Percentiles rank a stretch among this genome's conserved stretches.
These are phyloP conservation scores for Hipposideros larvatus DNA, from an alignment of 2,797 vertebrate genomes.

Conservation along the genomic window DNA sequence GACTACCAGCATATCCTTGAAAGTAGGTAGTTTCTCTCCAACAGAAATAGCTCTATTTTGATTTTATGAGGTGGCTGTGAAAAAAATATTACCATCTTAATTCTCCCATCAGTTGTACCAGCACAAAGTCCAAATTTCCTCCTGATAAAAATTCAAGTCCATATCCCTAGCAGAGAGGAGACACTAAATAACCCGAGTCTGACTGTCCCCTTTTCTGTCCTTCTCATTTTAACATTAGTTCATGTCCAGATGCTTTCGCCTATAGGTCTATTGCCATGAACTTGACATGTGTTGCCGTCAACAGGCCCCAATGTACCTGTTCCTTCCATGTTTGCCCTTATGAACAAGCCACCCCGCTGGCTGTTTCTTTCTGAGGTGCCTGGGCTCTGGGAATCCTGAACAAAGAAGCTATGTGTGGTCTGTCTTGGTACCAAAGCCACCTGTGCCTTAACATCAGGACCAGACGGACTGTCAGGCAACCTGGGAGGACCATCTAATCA, in stretches of 20 bases:
- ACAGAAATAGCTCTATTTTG: background rate
- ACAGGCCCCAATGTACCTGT: background rate
- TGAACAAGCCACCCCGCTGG: background rate
- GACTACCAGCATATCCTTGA: background rate
- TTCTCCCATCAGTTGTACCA: background rate
- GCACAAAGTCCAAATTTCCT: background rate
- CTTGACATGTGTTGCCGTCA: background rate
- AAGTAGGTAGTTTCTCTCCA: background rate
- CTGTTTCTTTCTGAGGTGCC: background rate
- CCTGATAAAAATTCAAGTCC: background rate
- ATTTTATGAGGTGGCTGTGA: background rate
- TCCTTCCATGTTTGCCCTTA: background rate
- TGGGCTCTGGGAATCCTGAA: background rate
- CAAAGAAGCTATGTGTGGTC: background rate
- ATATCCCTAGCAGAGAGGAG: background rate
- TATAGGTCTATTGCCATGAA: fast-evolving
- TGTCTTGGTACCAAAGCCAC: background rate
- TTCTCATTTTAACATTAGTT: background rate
- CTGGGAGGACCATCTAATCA: background rate
- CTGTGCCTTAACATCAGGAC: background rate
- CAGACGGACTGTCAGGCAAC: background rate
- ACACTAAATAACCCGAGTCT: background rate
- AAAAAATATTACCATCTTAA: background rate
- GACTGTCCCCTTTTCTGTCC: background rate
- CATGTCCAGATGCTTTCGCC: fast-evolving